Percentiles rank a stretch among this genome's conserved stretches.
These are phyloP conservation scores for Vidua chalybeata DNA, from an alignment of 2,113 vertebrate genomes.

Conservation along the genomic window DNA sequence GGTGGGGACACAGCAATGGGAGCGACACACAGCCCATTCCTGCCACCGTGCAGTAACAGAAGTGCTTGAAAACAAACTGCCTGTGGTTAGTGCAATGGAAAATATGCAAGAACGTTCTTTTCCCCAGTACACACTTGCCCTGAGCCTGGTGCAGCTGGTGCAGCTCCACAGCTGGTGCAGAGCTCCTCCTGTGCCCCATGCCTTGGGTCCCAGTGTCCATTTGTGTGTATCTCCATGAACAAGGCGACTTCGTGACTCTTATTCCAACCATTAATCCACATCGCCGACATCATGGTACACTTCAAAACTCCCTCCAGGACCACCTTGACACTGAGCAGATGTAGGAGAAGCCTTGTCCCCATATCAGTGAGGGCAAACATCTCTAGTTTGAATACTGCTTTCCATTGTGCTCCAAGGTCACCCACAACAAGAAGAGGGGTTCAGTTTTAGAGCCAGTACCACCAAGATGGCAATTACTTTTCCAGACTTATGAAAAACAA, in stretches of 20 bases:
- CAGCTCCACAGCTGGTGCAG: neutral
- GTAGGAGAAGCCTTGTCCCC: neutral
- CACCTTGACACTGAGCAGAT: neutral
- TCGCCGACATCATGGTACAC: rapidly evolving
- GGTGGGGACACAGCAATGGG: neutral
- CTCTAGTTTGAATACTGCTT: neutral
- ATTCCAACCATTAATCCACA: neutral
- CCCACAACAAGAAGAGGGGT: neutral
- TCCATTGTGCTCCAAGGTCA: neutral
- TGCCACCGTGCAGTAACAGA: rapidly evolving
- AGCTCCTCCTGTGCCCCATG: neutral
- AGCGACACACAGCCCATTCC: neutral
- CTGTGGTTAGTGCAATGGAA: constrained; percentile 40
- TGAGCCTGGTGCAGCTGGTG: neutral
- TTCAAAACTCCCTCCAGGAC: neutral
- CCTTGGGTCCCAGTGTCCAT: neutral
- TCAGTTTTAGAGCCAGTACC: neutral
- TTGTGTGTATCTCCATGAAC: rapidly evolving
- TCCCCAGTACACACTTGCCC: neutral
- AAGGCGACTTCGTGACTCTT: rapidly evolving
- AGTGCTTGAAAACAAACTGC: neutral
- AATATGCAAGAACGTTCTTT: neutral
- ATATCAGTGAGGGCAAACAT: neutral
- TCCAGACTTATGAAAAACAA: neutral
- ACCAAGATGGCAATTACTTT: neutral